Evolutionary conservation across 1,140 invertebrate genomes (phyloP).

Genomic region (Bradynema listronoti): DNA sequence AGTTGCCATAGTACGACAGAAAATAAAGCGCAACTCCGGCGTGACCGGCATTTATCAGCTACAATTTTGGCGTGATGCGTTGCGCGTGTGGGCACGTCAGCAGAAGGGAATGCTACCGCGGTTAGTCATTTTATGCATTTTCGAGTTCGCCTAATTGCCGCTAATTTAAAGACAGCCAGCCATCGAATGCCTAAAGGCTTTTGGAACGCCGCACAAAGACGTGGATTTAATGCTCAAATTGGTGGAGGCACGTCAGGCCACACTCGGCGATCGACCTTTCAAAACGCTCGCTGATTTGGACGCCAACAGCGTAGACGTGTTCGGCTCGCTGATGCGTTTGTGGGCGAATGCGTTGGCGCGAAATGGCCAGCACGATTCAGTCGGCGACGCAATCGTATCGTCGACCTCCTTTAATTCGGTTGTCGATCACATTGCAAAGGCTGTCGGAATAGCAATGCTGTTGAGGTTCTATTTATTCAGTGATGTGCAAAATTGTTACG

Average conservation of each 20-base stretch:
- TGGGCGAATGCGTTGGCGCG: conserved; percentile 9
- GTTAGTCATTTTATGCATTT: conserved; percentile 24
- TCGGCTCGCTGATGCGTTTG: conserved; percentile 34
- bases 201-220: background rate
- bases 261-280: conserved; percentile 44
- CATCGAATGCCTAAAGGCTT: conserved; percentile 31
- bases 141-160: background rate
- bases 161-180: conserved; percentile 41
- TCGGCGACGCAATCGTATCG: conserved; percentile 13
- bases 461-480: conserved; percentile 19
- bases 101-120: conserved; percentile 31
- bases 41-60: conserved; percentile 42
- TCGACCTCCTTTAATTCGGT: background rate
- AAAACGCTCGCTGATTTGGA: conserved; percentile 20
- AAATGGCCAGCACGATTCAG: background rate
- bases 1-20: conserved; percentile 35
- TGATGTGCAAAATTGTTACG: background rate
- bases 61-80: conserved; percentile 44
- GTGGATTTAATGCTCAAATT: conserved; percentile 34
- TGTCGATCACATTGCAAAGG: conserved; percentile 15
- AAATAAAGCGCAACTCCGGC: conserved; percentile 39
- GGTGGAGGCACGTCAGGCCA: conserved; percentile 36
- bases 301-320: conserved; percentile 17
- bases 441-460: conserved; percentile 33
- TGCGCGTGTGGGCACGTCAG: conserved; percentile 20